Evolutionary conservation across 1,140 invertebrate species (phyloP).

Genomic region (Drosophila miranda): DNA sequence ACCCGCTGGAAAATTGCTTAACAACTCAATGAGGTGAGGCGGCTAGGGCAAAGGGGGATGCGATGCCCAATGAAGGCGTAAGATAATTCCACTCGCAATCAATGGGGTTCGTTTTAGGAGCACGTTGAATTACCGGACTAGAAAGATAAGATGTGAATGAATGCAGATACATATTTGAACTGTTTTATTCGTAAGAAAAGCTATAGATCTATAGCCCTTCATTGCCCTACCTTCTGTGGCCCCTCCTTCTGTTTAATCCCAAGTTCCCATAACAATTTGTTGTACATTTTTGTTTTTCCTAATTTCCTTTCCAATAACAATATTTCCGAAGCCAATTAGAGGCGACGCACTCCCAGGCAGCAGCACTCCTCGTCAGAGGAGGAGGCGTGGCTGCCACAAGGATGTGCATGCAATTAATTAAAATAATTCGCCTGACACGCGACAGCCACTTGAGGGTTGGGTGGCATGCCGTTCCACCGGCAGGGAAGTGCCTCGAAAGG

Average conservation of each 20-base stretch:
- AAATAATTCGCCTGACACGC: conserved; percentile 82
- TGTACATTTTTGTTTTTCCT: conserved; percentile 29
- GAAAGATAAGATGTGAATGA: too few species aligned
- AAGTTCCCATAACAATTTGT: conserved; percentile 51
- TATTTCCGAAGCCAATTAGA: conserved; percentile 75
- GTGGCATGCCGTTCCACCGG: too few species aligned
- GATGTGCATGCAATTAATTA: conserved; percentile 81
- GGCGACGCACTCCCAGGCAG: conserved; percentile 44
- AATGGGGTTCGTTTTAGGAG: neutral
- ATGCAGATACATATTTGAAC: too few species aligned
- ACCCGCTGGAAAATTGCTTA: conserved; percentile 33
- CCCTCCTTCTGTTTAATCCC: too few species aligned
- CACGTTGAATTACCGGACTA: too few species aligned
- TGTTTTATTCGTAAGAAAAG: conserved; percentile 5
- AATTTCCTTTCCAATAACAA: conserved; percentile 55
- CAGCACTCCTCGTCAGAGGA: neutral
- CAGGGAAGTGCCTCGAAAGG: neutral
- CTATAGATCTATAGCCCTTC: too few species aligned
- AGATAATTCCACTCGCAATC: conserved; percentile 3
- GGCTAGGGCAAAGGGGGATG: neutral
- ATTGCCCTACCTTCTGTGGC: neutral
- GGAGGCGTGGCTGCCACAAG: conserved; percentile 45
- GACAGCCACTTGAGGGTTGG: conserved; percentile 37
- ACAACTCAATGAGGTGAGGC: conserved; percentile 47
- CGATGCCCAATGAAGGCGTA: conserved; percentile 23